These are phyloP conservation scores for Rhabdomys dilectus DNA, from an alignment of 2,113 vertebrate genomes.

Conservation along the genomic window DNA sequence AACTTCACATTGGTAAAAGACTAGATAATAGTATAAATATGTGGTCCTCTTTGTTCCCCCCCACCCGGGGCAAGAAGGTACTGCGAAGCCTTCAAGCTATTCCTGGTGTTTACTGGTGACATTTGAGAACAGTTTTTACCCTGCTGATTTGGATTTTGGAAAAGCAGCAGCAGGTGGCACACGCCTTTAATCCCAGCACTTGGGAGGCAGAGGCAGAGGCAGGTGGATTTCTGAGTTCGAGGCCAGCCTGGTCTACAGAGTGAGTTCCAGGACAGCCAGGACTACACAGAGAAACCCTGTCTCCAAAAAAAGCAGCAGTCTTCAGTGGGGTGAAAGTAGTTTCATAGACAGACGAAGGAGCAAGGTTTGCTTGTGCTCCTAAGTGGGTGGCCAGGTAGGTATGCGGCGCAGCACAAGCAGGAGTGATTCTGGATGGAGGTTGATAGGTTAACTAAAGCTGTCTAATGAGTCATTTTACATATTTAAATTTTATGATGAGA, in stretches of 20 bases:
- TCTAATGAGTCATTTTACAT: not conserved
- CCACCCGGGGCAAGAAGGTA: not conserved
- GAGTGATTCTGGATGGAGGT: not conserved
- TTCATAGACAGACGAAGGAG: not conserved
- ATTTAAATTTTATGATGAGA: conserved; percentile 1
- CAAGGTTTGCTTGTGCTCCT: not conserved
- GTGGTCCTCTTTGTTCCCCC: no score
- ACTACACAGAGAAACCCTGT: no score
- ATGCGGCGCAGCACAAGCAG: no score
- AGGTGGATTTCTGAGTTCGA: no score
- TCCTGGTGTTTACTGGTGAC: not conserved
- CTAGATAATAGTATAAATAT: not conserved
- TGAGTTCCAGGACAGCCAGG: no score
- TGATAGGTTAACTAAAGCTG: not conserved
- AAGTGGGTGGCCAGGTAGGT: not conserved
- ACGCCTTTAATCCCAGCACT: no score
- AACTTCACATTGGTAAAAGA: not conserved
- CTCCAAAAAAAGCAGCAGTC: no score
- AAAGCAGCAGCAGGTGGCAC: not conserved
- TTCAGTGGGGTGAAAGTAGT: not conserved
- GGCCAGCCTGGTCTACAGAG: no score
- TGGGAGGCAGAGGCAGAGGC: no score
- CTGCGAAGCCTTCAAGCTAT: not conserved
- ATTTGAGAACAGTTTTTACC: not conserved
- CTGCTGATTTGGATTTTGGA: conserved; percentile 30